Base-by-base conservation (phyloP, 2,797 vertebrate species). In the Remorina albescens region DNA sequence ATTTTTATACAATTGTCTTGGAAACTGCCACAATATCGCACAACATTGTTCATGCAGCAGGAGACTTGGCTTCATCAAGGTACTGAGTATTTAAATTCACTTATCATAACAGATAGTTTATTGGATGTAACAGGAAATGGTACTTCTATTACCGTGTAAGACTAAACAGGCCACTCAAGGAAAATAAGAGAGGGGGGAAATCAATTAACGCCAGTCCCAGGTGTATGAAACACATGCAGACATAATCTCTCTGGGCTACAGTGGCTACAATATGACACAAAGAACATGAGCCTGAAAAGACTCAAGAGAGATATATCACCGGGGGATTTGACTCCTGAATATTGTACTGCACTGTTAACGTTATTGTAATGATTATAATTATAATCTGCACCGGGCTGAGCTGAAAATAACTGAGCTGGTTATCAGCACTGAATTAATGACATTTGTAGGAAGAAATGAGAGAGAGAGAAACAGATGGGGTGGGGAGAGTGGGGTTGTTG, bases 351-450 rank as follows among this genome's bases (percentile, higher is more conserved):
- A 71, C 77, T 83, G 81, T 83, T 84, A 70, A 79, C 62, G 39
- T 81, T 83, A 89, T 84, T 85, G 80, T 86, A 88, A 86, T 89
- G 80, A 87, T 90, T 91, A 70, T 82, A 89, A 90, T 89, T 89
- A 83, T 83, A 82, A 87, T 91, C 74, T 71, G 71, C 63, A 74
- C 47, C 67, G 56, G 77, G 67, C 76, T 80, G 84, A 83, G 86
- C 73, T 76, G 81, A 89, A 81, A 78, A 85, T 79, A 88, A 82
- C 71, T 63, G 84, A 87, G 85, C 88, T 84, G 71, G 86, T 90
- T 92, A 92, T 92, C 87, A 73, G 78, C 50, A 41, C 65, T 65
- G 69, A 91, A 90, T 92, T 85, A 92, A 92, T 90, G 84, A 87
- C 89, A 86, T 91, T 88, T 88, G 84, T 67, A 64, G 78, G 71